Percentiles rank a stretch among this genome's conserved stretches.
phyloP scores from a whole-genome alignment of 92 coral and sea anemone genomes.

The Muricea muricata region DNA sequence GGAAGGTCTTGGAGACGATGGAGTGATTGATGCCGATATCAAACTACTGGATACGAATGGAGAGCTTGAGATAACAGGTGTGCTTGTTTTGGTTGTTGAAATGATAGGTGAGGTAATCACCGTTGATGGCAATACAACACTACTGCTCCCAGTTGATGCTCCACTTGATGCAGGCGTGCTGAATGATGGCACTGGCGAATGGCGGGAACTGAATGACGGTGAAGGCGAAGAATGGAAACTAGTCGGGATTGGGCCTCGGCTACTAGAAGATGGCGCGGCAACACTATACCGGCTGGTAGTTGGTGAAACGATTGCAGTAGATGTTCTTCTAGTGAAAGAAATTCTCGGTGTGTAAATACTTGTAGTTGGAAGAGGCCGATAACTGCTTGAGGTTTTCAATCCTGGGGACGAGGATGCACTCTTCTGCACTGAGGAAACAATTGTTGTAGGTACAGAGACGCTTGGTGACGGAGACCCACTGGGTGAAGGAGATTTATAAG shows the following conservation, averaged over 20 bases:
- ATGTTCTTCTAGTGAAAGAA: background rate
- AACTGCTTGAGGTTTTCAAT: background rate
- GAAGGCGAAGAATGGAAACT: background rate
- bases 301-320: background rate
- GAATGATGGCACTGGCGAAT: constrained; percentile 8
- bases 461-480: background rate
- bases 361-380: constrained; percentile 30
- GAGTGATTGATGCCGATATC: constrained; percentile 12
- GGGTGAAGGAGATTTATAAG: background rate
- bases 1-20: constrained; percentile 20
- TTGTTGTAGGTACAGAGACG: background rate
- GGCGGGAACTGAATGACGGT: constrained; percentile 5
- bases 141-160: background rate
- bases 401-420: constrained; percentile 29
- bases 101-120: constrained; percentile 28
- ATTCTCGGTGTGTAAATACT: constrained; percentile 44
- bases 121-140: background rate
- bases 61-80: constrained; percentile 29
- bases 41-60: background rate
- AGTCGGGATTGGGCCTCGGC: background rate
- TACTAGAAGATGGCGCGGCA: background rate
- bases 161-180: constrained; percentile 10
- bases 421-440: background rate
- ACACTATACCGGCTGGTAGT: constrained; percentile 28
- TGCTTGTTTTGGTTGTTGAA: constrained; percentile 33